Conservation (phyloP, 2,113 vertebrate species). For the Heterotilapia buettikoferi region DNA sequence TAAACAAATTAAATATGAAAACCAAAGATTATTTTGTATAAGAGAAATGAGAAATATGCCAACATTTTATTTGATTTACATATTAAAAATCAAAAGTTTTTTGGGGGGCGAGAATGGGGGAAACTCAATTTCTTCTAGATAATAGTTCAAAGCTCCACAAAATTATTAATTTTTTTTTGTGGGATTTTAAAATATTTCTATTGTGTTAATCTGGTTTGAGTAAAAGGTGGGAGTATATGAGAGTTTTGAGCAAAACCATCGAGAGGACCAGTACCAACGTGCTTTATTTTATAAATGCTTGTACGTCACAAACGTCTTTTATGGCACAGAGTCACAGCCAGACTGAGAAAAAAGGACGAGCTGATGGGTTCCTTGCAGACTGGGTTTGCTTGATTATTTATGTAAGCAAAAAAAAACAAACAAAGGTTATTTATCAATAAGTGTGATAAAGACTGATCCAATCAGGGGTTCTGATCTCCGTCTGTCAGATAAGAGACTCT, state of each 20-base stretch:
- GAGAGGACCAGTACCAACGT: not conserved
- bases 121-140: not conserved
- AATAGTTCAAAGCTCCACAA: not conserved
- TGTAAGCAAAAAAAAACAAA: not conserved
- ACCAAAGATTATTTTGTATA: not conserved
- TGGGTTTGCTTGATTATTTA: not conserved
- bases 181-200: not conserved
- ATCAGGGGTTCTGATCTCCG: not conserved
- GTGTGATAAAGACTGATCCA: not conserved
- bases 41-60: not conserved
- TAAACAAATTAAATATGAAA: not conserved
- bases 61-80: not conserved
- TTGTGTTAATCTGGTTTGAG: not conserved
- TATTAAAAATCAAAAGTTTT: not conserved
- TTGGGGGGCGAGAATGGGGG: not conserved
- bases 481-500: not conserved
- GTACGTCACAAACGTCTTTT: not conserved
- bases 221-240: not conserved
- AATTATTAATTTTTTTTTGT: not conserved
- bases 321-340: rapidly evolving
- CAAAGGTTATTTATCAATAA: not conserved
- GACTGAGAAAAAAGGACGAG: not conserved
- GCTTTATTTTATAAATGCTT: not conserved
- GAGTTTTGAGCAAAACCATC: not conserved
- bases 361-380: not conserved